A percentile compares a stretch with the other conserved stretches of the same genome.
Conservation (phyloP, 2,888 invertebrate genomes). For the Lydus trimaculatus region DNA sequence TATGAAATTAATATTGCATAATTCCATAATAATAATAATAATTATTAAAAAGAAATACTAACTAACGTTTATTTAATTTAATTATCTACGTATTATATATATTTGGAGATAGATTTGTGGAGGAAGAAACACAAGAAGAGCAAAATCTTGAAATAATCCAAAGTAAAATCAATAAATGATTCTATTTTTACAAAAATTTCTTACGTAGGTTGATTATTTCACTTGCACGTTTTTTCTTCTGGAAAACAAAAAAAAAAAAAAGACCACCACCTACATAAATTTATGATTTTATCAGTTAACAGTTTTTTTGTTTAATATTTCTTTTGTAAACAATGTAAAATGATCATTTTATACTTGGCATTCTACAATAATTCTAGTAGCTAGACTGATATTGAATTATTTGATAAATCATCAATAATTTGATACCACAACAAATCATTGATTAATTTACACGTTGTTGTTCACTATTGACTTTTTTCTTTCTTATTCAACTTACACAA, state of each 20-base stretch:
- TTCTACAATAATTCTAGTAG: neutral
- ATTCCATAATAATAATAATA: neutral
- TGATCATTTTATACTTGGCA: no score
- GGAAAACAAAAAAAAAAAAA: no score
- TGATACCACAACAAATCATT: neutral
- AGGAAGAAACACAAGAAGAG: neutral
- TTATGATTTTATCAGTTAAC: neutral
- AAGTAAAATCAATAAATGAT: neutral
- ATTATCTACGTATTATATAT: neutral
- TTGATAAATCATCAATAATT: neutral
- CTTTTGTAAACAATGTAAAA: no score
- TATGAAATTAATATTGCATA: neutral
- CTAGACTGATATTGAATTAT: neutral
- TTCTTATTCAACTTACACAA: no score
- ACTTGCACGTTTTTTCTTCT: neutral
- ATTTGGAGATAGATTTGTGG: no score
- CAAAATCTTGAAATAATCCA: neutral
- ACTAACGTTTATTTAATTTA: neutral
- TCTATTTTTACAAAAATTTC: no score
- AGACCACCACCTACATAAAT: neutral
- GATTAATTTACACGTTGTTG: no score
- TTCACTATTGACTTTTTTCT: no score
- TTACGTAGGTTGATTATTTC: neutral
- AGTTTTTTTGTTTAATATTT: neutral
- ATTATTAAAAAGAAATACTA: neutral